These are phyloP conservation scores for Drosophila lini DNA, from an alignment of 1,140 invertebrate species.

Conservation along the genomic window DNA sequence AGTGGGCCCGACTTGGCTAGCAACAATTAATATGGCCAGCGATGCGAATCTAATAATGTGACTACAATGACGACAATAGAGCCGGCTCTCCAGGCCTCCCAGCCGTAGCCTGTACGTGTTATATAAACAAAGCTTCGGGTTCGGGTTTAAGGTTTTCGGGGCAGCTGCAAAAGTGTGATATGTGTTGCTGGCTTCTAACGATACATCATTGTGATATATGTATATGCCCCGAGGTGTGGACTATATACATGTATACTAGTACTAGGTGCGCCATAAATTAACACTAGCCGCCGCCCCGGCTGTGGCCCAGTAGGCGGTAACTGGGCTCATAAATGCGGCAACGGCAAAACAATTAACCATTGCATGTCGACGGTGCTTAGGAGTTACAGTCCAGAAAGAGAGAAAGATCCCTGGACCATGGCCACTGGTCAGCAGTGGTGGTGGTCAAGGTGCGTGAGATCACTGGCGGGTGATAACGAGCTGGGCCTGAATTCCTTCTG, in stretches of 20 bases:
- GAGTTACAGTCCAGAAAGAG: conserved; percentile 12
- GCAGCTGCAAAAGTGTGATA: conserved; percentile 71
- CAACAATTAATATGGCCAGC: conserved; percentile 79
- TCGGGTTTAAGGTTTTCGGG: conserved; percentile 23
- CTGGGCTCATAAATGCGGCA: conserved; percentile 66
- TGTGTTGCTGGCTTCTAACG: conserved; percentile 46
- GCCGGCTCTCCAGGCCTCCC: conserved; percentile 21
- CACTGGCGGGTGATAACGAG: conserved; percentile 53
- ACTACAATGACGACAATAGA: conserved; percentile 77
- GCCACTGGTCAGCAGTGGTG: not conserved
- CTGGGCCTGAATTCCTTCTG: conserved; percentile 25
- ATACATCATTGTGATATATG: conserved; percentile 72
- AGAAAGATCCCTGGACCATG: conserved; percentile 35
- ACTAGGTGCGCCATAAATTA: conserved; percentile 71
- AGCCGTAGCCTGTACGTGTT: conserved; percentile 22
- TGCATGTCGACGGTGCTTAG: conserved; percentile 43
- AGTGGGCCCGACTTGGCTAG: conserved; percentile 47
- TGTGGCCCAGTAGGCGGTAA: conserved; percentile 59
- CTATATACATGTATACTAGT: conserved; percentile 21
- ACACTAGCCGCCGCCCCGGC: conserved; percentile 36
- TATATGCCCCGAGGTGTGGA: conserved; percentile 43
- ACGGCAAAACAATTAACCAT: conserved; percentile 76
- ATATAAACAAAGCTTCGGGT: conserved; percentile 53
- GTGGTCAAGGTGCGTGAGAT: conserved; percentile 68
- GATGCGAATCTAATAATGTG: conserved; percentile 80